Evolutionary conservation across 2,888 invertebrate genomes (phyloP).

Genomic region (Acronicta leporina): DNA sequence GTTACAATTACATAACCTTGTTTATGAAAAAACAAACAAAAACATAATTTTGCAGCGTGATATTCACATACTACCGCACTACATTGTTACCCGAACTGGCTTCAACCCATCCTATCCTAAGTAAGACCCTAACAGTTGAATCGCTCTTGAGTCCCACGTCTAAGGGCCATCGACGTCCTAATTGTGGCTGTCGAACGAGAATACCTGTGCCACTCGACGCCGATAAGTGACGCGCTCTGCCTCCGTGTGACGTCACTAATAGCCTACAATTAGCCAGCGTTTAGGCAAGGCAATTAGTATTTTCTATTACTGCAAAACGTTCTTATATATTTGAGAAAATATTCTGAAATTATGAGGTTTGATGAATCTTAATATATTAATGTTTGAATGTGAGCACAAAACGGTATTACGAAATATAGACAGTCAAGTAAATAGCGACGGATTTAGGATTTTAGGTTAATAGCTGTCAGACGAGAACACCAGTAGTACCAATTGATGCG

Average conservation of each 20-base stretch:
- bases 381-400: no score
- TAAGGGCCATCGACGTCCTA: constrained; percentile 28
- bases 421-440: no score
- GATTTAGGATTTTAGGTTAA: no score
- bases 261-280: constrained; percentile 32
- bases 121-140: constrained; percentile 41
- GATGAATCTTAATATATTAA: no score
- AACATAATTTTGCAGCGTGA: constrained; percentile 4
- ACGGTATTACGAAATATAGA: no score
- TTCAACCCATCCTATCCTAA: constrained; percentile 9
- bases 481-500: no score
- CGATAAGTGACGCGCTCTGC: constrained; percentile 35
- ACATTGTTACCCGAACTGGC: constrained; percentile 21
- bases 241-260: constrained; percentile 31
- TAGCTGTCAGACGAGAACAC: no score
- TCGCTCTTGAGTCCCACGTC: constrained; percentile 34
- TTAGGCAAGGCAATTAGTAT: constrained; percentile 1
- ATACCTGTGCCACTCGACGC: constrained; percentile 52
- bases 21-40: neutral
- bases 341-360: no score
- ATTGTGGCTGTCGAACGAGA: constrained; percentile 43
- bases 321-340: neutral
- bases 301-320: neutral
- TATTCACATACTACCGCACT: constrained; percentile 8
- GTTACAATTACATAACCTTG: no score